phyloP scores from a whole-genome alignment of 2,888 invertebrate genomes.

The Catotricha subobsoleta region DNA sequence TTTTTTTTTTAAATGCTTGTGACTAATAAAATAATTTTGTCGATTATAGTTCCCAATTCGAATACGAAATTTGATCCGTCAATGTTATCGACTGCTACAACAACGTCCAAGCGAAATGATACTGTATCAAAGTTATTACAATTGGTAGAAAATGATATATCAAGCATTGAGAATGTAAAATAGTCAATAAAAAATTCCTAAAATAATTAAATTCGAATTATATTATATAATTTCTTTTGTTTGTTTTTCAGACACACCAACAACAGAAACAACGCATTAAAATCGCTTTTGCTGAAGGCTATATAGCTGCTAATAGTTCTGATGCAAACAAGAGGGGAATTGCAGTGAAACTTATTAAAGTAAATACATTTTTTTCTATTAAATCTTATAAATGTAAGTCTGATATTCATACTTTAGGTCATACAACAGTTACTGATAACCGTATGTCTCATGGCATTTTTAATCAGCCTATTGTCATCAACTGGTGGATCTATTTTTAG shows the following conservation, averaged over 20 bases:
- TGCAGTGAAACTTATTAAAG: slow-evolving; percentile 36
- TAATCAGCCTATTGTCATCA: slow-evolving; percentile 49
- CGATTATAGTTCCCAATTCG: neutral
- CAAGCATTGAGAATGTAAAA: slow-evolving; percentile 10
- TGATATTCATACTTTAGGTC: slow-evolving; percentile 31
- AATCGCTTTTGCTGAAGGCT: slow-evolving; percentile 84
- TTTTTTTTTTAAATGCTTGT: neutral
- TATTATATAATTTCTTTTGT: too few species aligned
- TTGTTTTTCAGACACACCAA: too few species aligned
- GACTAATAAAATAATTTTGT: neutral
- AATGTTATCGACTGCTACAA: neutral
- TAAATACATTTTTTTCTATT: slow-evolving; percentile 15
- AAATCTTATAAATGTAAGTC: too few species aligned
- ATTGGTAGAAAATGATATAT: slow-evolving; percentile 9
- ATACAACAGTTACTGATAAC: slow-evolving; percentile 56
- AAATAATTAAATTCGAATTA: too few species aligned
- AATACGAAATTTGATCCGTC: neutral
- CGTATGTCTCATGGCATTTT: slow-evolving; percentile 56
- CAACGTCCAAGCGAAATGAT: neutral
- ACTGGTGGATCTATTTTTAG: slow-evolving; percentile 54
- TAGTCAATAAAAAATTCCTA: neutral
- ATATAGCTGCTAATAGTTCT: slow-evolving; percentile 47
- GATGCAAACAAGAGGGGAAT: slow-evolving; percentile 31
- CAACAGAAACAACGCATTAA: slow-evolving; percentile 63
- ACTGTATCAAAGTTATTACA: slow-evolving; percentile 4